A percentile compares a stretch with the other conserved stretches of the same genome.
These are phyloP conservation scores for Poecilia velifera DNA, from an alignment of 2,797 vertebrate species.

Conservation along the genomic window DNA sequence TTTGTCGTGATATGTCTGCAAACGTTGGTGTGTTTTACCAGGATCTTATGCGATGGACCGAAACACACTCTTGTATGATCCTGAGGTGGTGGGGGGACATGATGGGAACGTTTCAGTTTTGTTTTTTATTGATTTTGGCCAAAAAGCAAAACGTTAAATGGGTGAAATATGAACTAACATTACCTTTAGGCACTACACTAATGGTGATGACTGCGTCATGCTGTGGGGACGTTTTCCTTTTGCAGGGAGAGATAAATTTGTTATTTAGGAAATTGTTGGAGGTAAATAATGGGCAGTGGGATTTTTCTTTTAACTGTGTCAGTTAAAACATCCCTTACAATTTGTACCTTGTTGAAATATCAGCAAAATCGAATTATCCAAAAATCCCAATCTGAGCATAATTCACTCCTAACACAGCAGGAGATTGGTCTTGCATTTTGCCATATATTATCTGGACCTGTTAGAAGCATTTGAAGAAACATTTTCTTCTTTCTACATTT, in stretches of 20 bases:
- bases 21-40: background rate
- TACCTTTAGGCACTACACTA: background rate
- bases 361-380: background rate
- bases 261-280: background rate
- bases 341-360: background rate
- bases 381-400: background rate
- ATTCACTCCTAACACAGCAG: background rate
- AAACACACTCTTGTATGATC: background rate
- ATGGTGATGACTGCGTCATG: background rate
- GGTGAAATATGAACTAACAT: background rate
- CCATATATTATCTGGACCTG: background rate
- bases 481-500: background rate
- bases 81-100: background rate
- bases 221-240: background rate
- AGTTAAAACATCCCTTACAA: background rate
- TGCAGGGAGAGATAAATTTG: background rate
- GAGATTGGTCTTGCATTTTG: background rate
- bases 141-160: background rate
- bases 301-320: background rate
- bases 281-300: background rate
- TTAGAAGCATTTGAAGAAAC: background rate
- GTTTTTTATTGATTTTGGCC: background rate
- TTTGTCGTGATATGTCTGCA: background rate
- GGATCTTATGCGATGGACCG: background rate
- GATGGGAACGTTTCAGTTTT: background rate